These are phyloP conservation scores for Nephrotoma appendiculata DNA, from an alignment of 2,888 invertebrate species.

Conservation along the genomic window DNA sequence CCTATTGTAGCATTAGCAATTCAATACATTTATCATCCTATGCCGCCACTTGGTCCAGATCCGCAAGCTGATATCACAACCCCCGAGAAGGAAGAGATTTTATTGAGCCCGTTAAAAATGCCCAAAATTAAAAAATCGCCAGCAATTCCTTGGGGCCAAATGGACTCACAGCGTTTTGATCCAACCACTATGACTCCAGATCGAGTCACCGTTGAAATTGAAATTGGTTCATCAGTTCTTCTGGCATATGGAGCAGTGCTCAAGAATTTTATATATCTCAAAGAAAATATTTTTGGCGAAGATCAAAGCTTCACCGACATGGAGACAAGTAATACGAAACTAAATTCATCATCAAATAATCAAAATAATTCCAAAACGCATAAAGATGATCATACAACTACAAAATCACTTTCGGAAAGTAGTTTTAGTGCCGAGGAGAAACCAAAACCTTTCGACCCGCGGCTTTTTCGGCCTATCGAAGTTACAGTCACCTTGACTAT, in stretches of 20 bases:
- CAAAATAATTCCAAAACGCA: slow-evolving; percentile 33
- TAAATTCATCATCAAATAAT: slow-evolving; percentile 32
- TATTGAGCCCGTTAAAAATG: slow-evolving; percentile 83
- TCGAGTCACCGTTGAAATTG: slow-evolving; percentile 79
- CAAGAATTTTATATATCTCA: slow-evolving; percentile 74
- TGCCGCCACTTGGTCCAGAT: slow-evolving; percentile 73
- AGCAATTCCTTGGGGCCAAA: slow-evolving; percentile 46
- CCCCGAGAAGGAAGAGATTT: slow-evolving; percentile 85
- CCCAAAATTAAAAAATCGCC: slow-evolving; percentile 62
- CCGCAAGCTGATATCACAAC: slow-evolving; percentile 88
- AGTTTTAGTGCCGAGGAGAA: slow-evolving; percentile 42
- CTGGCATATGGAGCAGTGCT: slow-evolving; percentile 85
- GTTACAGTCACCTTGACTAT: slow-evolving; percentile 86
- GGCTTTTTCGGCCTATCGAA: slow-evolving; percentile 77
- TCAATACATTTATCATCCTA: slow-evolving; percentile 82
- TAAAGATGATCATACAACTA: slow-evolving; percentile 23
- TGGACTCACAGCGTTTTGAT: slow-evolving; percentile 67
- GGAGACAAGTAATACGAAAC: slow-evolving; percentile 46
- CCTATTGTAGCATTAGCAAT: slow-evolving; percentile 88
- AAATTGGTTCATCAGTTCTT: slow-evolving; percentile 87
- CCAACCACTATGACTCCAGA: slow-evolving; percentile 75
- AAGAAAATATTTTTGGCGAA: slow-evolving; percentile 96
- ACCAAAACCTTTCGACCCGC: slow-evolving; percentile 62
- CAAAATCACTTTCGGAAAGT: slow-evolving; percentile 30
- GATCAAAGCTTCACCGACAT: slow-evolving; percentile 90